These are phyloP conservation scores for Melitaea cinxia DNA, from an alignment of 1,140 invertebrate species.

Conservation along the genomic window DNA sequence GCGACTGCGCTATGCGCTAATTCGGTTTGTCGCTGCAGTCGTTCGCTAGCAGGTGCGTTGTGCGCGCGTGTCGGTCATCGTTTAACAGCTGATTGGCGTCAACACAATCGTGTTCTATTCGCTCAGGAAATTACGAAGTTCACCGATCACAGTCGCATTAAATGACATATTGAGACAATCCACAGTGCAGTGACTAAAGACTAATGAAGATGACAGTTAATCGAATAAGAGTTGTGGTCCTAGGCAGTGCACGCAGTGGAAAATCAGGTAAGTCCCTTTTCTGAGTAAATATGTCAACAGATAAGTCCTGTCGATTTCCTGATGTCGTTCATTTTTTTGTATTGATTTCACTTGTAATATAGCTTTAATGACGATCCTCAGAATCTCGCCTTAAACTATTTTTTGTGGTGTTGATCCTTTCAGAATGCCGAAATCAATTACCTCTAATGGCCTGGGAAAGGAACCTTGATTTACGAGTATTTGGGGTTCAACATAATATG, in stretches of 20 bases:
- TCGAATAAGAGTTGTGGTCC: conserved; percentile 87
- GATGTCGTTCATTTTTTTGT: conserved; percentile 34
- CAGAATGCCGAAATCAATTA: conserved; percentile 63
- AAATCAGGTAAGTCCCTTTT: conserved; percentile 82
- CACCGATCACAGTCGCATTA: conserved; percentile 32
- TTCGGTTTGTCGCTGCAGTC: conserved; percentile 71
- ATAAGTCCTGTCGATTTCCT: conserved; percentile 32
- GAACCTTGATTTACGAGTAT: conserved; percentile 61
- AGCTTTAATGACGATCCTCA: conserved; percentile 27
- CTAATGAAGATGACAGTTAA: conserved; percentile 82
- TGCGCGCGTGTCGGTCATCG: conserved; percentile 69
- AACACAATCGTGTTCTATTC: conserved; percentile 50
- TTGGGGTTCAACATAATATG: conserved; percentile 45
- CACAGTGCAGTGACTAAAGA: conserved; percentile 61
- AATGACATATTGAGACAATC: conserved; percentile 49
- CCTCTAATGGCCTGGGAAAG: conserved; percentile 52
- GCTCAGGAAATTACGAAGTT: conserved; percentile 8
- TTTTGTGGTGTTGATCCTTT: conserved; percentile 29
- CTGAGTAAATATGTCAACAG: conserved; percentile 13
- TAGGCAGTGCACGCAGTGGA: conserved; percentile 86
- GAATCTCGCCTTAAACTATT: conserved; percentile 31
- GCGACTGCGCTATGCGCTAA: conserved; percentile 68
- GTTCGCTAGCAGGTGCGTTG: conserved; percentile 73
- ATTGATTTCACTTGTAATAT: conserved; percentile 31
- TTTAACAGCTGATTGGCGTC: conserved; percentile 61